Percentiles rank a stretch among this genome's conserved stretches.
Conservation (phyloP, 2,113 vertebrate genomes). For the Tenrec ecaudatus region DNA sequence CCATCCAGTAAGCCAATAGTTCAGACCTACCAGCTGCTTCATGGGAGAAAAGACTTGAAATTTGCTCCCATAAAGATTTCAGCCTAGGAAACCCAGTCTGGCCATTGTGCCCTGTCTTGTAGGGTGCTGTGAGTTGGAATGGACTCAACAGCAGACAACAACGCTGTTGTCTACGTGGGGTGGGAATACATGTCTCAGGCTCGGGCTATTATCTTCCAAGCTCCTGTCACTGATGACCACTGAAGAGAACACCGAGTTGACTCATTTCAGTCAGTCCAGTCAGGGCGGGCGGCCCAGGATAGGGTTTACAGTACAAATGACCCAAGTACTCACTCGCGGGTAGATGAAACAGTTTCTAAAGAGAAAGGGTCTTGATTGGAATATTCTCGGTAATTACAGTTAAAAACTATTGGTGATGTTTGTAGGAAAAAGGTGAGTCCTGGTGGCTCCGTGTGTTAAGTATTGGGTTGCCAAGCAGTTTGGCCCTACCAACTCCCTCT, state of each 20-base stretch:
- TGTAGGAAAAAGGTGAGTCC: not conserved
- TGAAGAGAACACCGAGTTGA: not conserved
- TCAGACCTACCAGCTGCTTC: not conserved
- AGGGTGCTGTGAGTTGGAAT: not conserved
- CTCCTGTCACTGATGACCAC: not conserved
- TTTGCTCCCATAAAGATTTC: not conserved
- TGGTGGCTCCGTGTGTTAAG: no score
- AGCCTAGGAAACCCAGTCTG: not conserved
- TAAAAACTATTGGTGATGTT: not conserved
- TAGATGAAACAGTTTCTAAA: not conserved
- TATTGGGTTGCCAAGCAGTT: no score
- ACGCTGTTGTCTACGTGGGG: not conserved
- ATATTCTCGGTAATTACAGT: conserved; percentile 8
- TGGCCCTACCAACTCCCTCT: no score
- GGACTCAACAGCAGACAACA: not conserved
- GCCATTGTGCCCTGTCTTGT: not conserved
- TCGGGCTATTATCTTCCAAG: no score
- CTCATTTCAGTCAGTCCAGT: not conserved
- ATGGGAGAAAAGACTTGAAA: not conserved
- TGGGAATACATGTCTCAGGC: not conserved
- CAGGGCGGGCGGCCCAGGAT: not conserved
- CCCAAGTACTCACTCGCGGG: not conserved
- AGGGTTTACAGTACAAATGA: not conserved
- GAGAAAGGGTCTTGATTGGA: not conserved
- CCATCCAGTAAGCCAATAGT: not conserved